Evolutionary conservation across 2,797 vertebrate genomes (phyloP).

Genomic region (Champsocephalus gunnari): DNA sequence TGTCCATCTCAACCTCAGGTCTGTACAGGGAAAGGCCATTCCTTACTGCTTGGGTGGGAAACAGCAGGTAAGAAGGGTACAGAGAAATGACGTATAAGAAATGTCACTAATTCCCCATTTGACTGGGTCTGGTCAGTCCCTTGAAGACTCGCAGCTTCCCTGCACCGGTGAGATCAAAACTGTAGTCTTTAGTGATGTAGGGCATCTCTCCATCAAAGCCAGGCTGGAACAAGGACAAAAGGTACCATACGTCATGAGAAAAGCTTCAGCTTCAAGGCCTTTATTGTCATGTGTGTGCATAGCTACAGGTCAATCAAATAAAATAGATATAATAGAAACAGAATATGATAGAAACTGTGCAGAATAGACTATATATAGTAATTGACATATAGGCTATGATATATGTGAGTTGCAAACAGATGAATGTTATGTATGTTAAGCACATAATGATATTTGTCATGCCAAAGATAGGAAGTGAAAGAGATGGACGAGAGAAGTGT

Average conservation of each 20-base stretch:
- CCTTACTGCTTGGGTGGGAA: slow-evolving; percentile 25
- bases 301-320: no score
- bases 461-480: neutral
- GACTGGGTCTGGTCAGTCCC: slow-evolving; percentile 75
- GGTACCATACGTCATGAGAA: rapidly evolving
- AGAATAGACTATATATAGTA: no score
- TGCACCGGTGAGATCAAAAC: slow-evolving; percentile 88
- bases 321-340: no score
- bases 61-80: slow-evolving; percentile 30
- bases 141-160: slow-evolving; percentile 89
- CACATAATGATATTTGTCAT: neutral
- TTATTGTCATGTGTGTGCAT: no score
- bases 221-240: slow-evolving; percentile 77
- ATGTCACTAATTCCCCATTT: slow-evolving; percentile 55
- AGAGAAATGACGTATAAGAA: slow-evolving; percentile 27
- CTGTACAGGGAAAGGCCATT: slow-evolving; percentile 66
- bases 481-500: neutral
- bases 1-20: slow-evolving; percentile 28
- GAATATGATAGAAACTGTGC: no score
- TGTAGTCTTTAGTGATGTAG: slow-evolving; percentile 92
- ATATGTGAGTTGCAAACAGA: no score
- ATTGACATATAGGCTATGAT: no score
- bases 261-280: neutral
- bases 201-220: slow-evolving; percentile 88
- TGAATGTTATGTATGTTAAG: no score